Base-by-base conservation (phyloP, 2,797 vertebrate species). In the Oreochromis grahami region DNA sequence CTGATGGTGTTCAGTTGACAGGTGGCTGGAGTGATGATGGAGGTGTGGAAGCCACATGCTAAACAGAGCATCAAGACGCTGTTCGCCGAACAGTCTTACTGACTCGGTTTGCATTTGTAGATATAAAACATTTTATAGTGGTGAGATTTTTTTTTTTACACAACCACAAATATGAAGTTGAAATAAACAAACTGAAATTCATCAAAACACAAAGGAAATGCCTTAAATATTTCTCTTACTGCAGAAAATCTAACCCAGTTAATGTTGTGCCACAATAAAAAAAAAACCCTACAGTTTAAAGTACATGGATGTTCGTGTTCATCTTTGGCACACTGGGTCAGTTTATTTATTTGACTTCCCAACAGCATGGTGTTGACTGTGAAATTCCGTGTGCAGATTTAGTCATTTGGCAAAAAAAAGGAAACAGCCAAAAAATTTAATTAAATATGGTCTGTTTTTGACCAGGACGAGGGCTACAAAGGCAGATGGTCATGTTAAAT, bases 1-100 rank as follows among this genome's bases (percentile, higher is more conserved):
- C 84, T 91, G 92, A 93, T 87, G 92, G 88, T 89, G 91, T 87
- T 94, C 92, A 93, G 94, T 92, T 95, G 94, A 94, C 94, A 95
- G 95, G 91, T 95, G 94, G 94, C 88, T 81, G 81, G 77, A 77
- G 89, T 93, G 92, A 84, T 87, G 94, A 95, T 84, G 86, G 94
- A 95, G 87, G 43, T 79, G 87, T 90, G 81, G 89, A 93, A 90
- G 94, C 85, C 93, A 94, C 79, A 93, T 94, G 93, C 88, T 91
- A 88, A 93, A 84, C 84, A 88, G 63, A 87, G 82, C 87, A 78
- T 84, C 4, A 21, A 82, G 77, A 84, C 81, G 81, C 89, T 72
- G 81, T 65, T 76, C 11, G 55, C 68, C 7, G 12, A 86, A 74
- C 60, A 14, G 56, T 76, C 80, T 86, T 32, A 76, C 79, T 17